Conservation (phyloP, 2,113 vertebrate genomes). For the Caranx ignobilis region DNA sequence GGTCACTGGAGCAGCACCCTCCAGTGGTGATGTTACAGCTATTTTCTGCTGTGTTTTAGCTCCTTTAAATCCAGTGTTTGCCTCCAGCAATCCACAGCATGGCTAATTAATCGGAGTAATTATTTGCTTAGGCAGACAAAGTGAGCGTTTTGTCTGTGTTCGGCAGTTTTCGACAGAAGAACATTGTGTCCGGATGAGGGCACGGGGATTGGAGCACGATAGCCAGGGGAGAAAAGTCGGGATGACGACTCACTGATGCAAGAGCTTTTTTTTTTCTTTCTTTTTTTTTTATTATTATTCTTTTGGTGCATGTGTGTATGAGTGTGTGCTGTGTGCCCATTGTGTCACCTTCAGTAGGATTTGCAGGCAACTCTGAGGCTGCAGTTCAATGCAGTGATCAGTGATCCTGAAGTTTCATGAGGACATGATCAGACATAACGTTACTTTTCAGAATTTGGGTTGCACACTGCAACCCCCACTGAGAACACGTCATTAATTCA, state of each 20-base stretch:
- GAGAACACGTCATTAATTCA: background rate
- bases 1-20: conserved; percentile 74
- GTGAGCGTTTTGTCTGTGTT: conserved; percentile 81
- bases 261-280: background rate
- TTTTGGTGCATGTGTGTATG: conserved; percentile 7
- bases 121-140: conserved; percentile 87
- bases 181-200: conserved; percentile 78
- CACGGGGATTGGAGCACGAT: conserved; percentile 50
- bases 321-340: conserved; percentile 12
- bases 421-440: conserved; percentile 19
- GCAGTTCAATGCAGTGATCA: background rate
- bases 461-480: background rate
- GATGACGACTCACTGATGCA: conserved; percentile 58
- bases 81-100: conserved; percentile 82
- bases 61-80: conserved; percentile 77
- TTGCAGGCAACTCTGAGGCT: conserved; percentile 5
- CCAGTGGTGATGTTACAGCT: conserved; percentile 74
- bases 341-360: conserved; percentile 26
- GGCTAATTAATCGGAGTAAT: conserved; percentile 86
- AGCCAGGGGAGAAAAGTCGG: conserved; percentile 42
- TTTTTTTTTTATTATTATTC: conserved; percentile 4
- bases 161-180: conserved; percentile 80
- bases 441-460: conserved; percentile 2
- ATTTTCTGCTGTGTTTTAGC: conserved; percentile 72
- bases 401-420: conserved; percentile 17